These are phyloP conservation scores for Alauda arvensis DNA, from an alignment of 2,797 vertebrate genomes.

Conservation along the genomic window DNA sequence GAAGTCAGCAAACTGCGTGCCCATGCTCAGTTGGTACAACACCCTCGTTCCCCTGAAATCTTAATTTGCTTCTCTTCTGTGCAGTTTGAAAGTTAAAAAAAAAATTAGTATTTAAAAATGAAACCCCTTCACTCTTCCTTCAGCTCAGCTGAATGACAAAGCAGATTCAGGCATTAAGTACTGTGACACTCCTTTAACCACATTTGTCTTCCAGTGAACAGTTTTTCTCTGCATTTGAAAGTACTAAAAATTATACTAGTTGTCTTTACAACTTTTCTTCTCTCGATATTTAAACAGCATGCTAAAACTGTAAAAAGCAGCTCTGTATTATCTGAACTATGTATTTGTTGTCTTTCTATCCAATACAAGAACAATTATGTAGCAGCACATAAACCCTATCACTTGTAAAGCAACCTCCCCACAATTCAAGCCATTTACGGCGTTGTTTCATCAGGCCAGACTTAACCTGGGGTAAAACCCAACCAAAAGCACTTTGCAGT, in stretches of 20 bases:
- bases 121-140: neutral
- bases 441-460: neutral
- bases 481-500: neutral
- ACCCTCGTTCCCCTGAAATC: neutral
- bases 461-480: neutral
- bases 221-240: neutral
- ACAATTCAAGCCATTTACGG: neutral
- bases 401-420: neutral
- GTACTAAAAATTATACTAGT: neutral
- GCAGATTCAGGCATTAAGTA: neutral
- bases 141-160: neutral
- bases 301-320: neutral
- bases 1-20: neutral
- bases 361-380: neutral
- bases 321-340: neutral
- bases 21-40: rapidly evolving
- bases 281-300: neutral
- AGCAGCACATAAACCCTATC: neutral
- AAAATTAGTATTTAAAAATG: neutral
- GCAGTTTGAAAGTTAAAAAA: neutral
- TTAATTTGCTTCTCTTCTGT: neutral
- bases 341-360: neutral
- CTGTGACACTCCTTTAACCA: neutral
- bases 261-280: neutral
- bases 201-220: neutral